These are phyloP conservation scores for Nyctibius bracteatus DNA, from an alignment of 2,113 vertebrate genomes.

Conservation along the genomic window DNA sequence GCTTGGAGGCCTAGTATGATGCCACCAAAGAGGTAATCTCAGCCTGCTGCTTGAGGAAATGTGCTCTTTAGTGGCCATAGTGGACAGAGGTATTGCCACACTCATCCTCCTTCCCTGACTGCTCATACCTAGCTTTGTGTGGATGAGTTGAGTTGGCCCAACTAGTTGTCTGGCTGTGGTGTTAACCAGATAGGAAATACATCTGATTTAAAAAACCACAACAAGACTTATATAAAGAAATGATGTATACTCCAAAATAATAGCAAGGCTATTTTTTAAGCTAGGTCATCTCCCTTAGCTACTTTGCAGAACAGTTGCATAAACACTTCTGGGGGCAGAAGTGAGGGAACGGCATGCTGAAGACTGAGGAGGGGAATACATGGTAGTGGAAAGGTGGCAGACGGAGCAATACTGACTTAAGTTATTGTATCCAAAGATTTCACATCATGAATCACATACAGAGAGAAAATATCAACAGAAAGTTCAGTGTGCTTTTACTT, in stretches of 20 bases:
- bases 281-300: not conserved
- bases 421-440: not conserved
- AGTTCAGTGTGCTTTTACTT: not conserved
- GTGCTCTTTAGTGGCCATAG: not conserved
- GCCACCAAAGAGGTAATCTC: not conserved
- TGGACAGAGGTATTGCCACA: not conserved
- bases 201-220: not conserved
- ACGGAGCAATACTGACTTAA: not conserved
- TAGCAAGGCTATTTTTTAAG: not conserved
- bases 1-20: not conserved
- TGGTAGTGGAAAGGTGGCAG: not conserved
- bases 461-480: not conserved
- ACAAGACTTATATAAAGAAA: not conserved
- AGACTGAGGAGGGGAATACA: fast-evolving
- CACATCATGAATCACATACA: not conserved
- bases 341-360: not conserved
- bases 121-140: not conserved
- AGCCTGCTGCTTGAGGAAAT: not conserved
- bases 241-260: not conserved
- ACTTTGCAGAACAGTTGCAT: not conserved
- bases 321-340: not conserved
- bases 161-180: not conserved
- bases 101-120: not conserved
- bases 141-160: not conserved
- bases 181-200: not conserved